Conservation (phyloP, 2,113 vertebrate genomes). For the Tachysurus fulvidraco region DNA sequence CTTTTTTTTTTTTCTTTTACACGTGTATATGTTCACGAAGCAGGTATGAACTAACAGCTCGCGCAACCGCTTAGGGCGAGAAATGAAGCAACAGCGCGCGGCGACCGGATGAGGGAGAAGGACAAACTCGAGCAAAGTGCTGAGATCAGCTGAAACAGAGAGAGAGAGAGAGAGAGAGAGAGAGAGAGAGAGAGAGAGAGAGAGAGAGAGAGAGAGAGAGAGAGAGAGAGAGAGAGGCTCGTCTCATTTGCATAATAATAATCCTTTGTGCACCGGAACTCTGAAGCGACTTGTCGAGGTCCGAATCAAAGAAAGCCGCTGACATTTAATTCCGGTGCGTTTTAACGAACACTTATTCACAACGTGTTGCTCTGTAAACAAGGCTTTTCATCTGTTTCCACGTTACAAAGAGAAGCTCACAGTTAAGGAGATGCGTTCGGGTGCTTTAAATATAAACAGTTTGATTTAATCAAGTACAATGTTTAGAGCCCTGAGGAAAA, state of each 20-base stretch:
- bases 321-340: slow-evolving; percentile 62
- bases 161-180: slow-evolving; percentile 49
- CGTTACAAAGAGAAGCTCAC: slow-evolving; percentile 67
- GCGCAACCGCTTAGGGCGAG: slow-evolving; percentile 6
- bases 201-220: slow-evolving; percentile 27
- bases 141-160: slow-evolving; percentile 69
- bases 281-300: slow-evolving; percentile 52
- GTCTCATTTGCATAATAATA: slow-evolving; percentile 80
- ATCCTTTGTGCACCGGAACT: slow-evolving; percentile 70
- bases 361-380: slow-evolving; percentile 41
- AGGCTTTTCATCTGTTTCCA: slow-evolving; percentile 38
- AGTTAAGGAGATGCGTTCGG: not conserved
- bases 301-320: slow-evolving; percentile 60
- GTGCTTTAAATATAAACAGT: not conserved
- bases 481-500: not conserved
- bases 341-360: slow-evolving; percentile 47
- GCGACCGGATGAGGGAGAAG: slow-evolving; percentile 46
- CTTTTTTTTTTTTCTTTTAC: not conserved
- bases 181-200: slow-evolving; percentile 62
- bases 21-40: not conserved
- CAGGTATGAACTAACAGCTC: not conserved
- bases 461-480: not conserved
- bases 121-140: slow-evolving; percentile 56
- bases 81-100: slow-evolving; percentile 29
- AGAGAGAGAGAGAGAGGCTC: slow-evolving; percentile 72